Evolutionary conservation across 2,888 invertebrate species (phyloP), one percentile per base, ranked within the genome.

Genomic region (Pemphredon lugubris): DNA sequence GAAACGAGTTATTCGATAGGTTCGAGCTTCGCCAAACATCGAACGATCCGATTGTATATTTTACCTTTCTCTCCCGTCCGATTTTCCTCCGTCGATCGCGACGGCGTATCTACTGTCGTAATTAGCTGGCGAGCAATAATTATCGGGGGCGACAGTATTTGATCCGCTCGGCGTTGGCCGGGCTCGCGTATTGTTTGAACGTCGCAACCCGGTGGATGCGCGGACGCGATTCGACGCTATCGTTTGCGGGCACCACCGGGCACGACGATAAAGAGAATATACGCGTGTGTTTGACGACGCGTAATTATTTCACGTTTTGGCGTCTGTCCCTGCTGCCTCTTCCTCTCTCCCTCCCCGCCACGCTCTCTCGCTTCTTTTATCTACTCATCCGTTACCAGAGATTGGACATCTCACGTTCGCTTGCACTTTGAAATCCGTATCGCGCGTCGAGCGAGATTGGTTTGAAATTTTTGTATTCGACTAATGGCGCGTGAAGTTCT

Each of bases 291-390:
- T 84, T 79, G 81, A 48, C 72, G 73, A 68, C 81, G 74, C 71
- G 76, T 82, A 81, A 81, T 83, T 83, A 83, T 83, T 83, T 83
- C 67, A 73, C 77, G 55, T 64, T 59, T 18, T 39, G 54, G 21
- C 51, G 53, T 44, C 58, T 58, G 23, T 20, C n/a, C 7, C 34
- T 11, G 7, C n/a, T n/a, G n/a, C n/a, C n/a, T n/a, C n/a, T n/a
- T n/a, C n/a, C n/a, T n/a, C n/a, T n/a, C n/a, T n/a, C n/a, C n/a
- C n/a, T n/a, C n/a, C n/a, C n/a, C n/a, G n/a, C n/a, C n/a, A n/a
- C n/a, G n/a, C n/a, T n/a, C n/a, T n/a, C n/a, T n/a, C n/a, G n/a
- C n/a, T n/a, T n/a, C n/a, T n/a, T n/a, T n/a, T n/a, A n/a, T n/a
- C n/a, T n/a, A n/a, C n/a, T n/a, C n/a, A n/a, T n/a, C n/a, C n/a